A percentile compares a stretch with the other conserved stretches of the same genome.
These are phyloP conservation scores for Indri indri DNA, from an alignment of 2,113 vertebrate genomes.

Conservation along the genomic window DNA sequence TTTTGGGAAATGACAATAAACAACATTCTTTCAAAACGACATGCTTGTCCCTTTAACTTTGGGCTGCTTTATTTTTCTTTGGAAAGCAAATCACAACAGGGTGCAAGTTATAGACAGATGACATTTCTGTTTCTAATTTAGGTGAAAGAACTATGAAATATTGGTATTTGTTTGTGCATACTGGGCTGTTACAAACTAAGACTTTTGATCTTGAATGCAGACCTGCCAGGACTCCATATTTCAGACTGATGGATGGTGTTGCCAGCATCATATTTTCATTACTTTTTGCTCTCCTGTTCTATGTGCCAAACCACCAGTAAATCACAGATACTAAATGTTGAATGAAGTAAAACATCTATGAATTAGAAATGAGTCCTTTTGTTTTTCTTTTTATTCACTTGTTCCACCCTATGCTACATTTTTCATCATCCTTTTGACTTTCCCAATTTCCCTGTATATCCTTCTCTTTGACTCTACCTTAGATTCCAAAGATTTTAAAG, in stretches of 20 bases:
- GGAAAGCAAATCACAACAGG: neutral
- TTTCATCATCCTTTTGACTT: slow-evolving; percentile 4
- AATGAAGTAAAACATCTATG: slow-evolving; percentile 62
- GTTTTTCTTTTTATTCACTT: slow-evolving; percentile 19
- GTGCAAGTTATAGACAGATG: slow-evolving; percentile 17
- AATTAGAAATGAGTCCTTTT: slow-evolving; percentile 57
- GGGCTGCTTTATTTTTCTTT: neutral
- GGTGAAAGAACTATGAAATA: slow-evolving; percentile 63
- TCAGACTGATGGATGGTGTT: slow-evolving; percentile 53
- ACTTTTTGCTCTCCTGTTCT: slow-evolving; percentile 40
- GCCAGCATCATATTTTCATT: slow-evolving; percentile 61
- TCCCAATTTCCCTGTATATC: neutral
- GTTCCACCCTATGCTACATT: neutral
- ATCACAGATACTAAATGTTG: slow-evolving; percentile 47
- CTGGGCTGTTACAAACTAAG: slow-evolving; percentile 5
- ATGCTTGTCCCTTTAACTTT: neutral
- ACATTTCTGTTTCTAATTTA: slow-evolving; percentile 66
- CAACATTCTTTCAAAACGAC: neutral
- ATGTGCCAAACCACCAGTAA: slow-evolving; percentile 57
- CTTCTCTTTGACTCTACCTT: slow-evolving; percentile 33
- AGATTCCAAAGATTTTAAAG: neutral
- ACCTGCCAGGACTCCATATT: neutral
- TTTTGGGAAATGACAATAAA: neutral
- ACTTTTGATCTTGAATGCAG: slow-evolving; percentile 50
- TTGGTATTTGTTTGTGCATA: slow-evolving; percentile 31